These are phyloP conservation scores for Drosophila tropicalis DNA, from an alignment of 1,140 invertebrate species.

Conservation along the genomic window DNA sequence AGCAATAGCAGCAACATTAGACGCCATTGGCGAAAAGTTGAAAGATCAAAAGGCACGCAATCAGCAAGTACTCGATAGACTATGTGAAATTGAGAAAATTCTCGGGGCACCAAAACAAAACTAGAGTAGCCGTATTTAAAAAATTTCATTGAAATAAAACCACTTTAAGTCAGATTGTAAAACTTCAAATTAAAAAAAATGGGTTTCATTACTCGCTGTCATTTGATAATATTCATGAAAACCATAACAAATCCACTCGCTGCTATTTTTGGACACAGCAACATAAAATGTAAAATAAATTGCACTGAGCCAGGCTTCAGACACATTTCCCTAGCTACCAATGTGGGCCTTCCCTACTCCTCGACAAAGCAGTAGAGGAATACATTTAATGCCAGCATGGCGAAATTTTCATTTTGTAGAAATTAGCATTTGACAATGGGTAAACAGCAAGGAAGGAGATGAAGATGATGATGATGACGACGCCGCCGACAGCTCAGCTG, in stretches of 20 bases:
- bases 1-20: constrained; percentile 61
- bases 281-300: constrained; percentile 40
- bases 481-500: not conserved
- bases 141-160: constrained; percentile 1
- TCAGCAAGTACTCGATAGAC: constrained; percentile 60
- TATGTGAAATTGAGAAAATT: constrained; percentile 70
- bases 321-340: constrained; percentile 8
- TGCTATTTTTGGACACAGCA: constrained; percentile 43
- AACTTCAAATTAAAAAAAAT: not conserved
- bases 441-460: not conserved
- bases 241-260: constrained; percentile 44
- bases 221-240: constrained; percentile 22
- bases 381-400: constrained; percentile 45
- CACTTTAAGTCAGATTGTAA: not conserved
- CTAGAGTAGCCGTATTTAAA: not conserved
- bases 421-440: constrained; percentile 46
- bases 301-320: constrained; percentile 22
- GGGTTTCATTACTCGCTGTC: not conserved
- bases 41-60: constrained; percentile 59
- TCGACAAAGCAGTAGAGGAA: constrained; percentile 4
- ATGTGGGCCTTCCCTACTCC: not conserved
- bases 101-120: constrained; percentile 45
- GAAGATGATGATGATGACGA: not conserved
- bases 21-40: constrained; percentile 59
- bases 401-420: constrained; percentile 46